phyloP scores from a whole-genome alignment of 2,113 vertebrate species.

The Ammospiza nelsoni region DNA sequence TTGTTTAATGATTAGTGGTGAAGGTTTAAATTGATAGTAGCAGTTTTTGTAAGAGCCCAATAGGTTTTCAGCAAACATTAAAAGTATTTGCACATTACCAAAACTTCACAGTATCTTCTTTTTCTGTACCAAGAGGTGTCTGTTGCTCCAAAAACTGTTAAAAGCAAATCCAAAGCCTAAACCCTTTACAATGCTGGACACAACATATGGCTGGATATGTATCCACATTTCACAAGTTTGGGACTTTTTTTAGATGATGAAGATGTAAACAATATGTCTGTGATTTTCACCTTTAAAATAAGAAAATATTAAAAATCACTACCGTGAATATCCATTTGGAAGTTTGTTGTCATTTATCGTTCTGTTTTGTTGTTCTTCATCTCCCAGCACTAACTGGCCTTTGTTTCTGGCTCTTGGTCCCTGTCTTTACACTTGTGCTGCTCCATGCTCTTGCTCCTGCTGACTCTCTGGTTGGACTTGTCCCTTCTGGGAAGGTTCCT shows the following conservation, averaged over 20 bases:
- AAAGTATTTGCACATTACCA: not conserved
- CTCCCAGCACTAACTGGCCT: not conserved
- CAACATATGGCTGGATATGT: fast-evolving
- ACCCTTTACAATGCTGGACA: not conserved
- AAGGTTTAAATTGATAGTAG: not conserved
- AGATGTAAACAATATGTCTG: not conserved
- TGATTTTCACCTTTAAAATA: not conserved
- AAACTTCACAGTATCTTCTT: not conserved
- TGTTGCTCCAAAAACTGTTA: not conserved
- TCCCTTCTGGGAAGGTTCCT: not conserved
- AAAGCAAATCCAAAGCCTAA: not conserved
- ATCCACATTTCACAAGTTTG: not conserved
- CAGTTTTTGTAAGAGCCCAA: not conserved
- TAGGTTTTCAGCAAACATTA: not conserved
- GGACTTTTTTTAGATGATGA: not conserved
- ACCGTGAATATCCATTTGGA: not conserved
- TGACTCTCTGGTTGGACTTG: not conserved
- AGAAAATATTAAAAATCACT: not conserved
- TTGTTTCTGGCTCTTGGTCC: not conserved
- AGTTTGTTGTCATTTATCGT: not conserved
- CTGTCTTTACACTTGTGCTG: not conserved
- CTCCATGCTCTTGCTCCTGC: not conserved
- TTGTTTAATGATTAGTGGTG: not conserved
- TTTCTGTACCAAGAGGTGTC: not conserved
- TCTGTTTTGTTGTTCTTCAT: not conserved